These are phyloP conservation scores for Meleagris gallopavo DNA, from an alignment of 2,113 vertebrate genomes.

Conservation along the genomic window DNA sequence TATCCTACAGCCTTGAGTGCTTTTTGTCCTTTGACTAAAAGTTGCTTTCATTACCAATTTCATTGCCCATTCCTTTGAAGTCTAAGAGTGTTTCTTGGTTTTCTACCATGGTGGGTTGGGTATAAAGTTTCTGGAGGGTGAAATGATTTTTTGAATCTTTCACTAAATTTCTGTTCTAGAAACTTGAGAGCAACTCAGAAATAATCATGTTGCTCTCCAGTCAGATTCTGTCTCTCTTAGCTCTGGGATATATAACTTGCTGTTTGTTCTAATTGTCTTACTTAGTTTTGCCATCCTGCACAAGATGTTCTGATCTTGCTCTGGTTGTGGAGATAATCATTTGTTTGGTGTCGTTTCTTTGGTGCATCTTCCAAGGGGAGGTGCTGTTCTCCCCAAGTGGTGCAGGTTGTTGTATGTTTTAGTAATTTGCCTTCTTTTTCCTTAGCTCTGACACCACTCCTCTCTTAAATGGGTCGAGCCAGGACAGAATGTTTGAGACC, in stretches of 20 bases:
- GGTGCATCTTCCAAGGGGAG: not conserved
- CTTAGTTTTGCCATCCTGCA: not conserved
- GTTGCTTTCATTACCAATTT: not conserved
- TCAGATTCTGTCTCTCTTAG: not conserved
- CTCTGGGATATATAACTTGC: not conserved
- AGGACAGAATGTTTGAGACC: constrained; percentile 99
- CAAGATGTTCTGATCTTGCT: not conserved
- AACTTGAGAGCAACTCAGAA: not conserved
- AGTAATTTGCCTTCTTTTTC: constrained; percentile 27
- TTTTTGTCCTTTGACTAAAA: not conserved
- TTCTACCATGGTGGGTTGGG: not conserved
- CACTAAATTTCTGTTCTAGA: not conserved
- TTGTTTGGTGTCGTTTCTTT: not conserved
- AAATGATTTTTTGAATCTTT: not conserved
- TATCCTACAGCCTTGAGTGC: not conserved
- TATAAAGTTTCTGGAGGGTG: not conserved
- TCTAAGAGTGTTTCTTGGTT: too few relatives aligned
- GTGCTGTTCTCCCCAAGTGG: not conserved
- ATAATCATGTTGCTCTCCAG: not conserved
- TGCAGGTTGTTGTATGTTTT: not conserved
- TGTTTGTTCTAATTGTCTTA: accelerated
- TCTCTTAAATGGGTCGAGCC: constrained; percentile 94
- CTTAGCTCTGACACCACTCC: constrained; percentile 95
- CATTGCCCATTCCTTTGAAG: not conserved
- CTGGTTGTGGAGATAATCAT: not conserved